Conservation (phyloP, 2,797 vertebrate genomes). For the Micropoecilia bifurca region DNA sequence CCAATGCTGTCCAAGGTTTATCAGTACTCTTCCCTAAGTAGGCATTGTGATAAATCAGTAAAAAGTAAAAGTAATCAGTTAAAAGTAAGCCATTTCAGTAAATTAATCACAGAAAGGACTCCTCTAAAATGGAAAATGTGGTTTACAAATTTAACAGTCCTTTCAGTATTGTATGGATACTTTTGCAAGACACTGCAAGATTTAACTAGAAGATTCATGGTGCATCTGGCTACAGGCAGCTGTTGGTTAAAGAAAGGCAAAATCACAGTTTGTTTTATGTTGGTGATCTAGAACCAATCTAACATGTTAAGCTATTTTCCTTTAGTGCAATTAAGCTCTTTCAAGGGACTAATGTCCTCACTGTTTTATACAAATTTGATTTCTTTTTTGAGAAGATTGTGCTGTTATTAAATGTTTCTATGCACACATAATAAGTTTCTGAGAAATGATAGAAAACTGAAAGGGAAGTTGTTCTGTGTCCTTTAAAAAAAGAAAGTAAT, state of each 20-base stretch:
- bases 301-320: constrained; percentile 75
- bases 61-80: no score
- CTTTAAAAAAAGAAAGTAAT: constrained; percentile 14
- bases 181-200: not conserved
- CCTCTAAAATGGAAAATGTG: constrained; percentile 22
- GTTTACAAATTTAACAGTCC: constrained; percentile 34
- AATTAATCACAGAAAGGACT: constrained; percentile 19
- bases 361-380: constrained; percentile 65
- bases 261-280: constrained; percentile 29
- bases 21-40: no score
- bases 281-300: constrained; percentile 67
- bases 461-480: constrained; percentile 35
- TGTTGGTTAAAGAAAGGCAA: constrained; percentile 44
- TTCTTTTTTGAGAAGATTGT: constrained; percentile 58
- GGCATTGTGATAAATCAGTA: no score
- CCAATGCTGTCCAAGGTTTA: not conserved
- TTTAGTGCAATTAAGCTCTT: constrained; percentile 77
- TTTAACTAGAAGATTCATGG: constrained; percentile 14
- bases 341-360: constrained; percentile 64
- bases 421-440: constrained; percentile 29
- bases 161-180: not conserved
- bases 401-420: constrained; percentile 37
- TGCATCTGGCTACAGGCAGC: constrained; percentile 24
- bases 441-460: constrained; percentile 25
- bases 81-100: no score